A percentile compares a stretch with the other conserved stretches of the same genome.
Conservation (phyloP, 1,140 invertebrate genomes). For the Sitophilus oryzae region DNA sequence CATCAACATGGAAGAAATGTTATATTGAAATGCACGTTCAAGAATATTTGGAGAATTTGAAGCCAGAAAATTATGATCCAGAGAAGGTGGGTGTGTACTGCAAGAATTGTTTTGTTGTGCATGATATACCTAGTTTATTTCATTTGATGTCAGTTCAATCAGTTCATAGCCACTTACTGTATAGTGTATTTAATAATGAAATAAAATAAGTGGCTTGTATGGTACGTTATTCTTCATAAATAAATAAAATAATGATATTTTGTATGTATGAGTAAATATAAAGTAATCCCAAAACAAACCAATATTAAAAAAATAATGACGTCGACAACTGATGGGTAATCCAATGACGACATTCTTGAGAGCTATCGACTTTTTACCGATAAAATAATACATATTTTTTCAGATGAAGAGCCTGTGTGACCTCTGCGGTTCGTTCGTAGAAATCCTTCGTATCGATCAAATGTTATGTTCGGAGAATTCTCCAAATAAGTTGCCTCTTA, state of each 20-base stretch:
- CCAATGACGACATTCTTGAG: no score
- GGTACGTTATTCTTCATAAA: not conserved
- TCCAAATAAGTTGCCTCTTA: conserved; percentile 48
- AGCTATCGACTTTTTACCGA: no score
- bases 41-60: conserved; percentile 47
- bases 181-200: conserved; percentile 1
- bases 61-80: conserved; percentile 47
- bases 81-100: conserved; percentile 46
- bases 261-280: no score
- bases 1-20: conserved; percentile 47
- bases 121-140: conserved; percentile 29
- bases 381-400: no score
- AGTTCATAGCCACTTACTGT: not conserved
- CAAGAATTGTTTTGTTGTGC: no score
- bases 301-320: no score
- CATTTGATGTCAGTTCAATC: not conserved
- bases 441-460: conserved; percentile 41
- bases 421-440: conserved; percentile 45
- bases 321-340: no score
- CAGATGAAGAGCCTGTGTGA: conserved; percentile 33
- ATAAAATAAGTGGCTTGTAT: not conserved
- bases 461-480: conserved; percentile 24
- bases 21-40: conserved; percentile 47
- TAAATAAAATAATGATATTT: no score
- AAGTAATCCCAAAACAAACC: no score